Evolutionary conservation across 2,888 invertebrate species (phyloP).

Genomic region (Lottia gigantea): DNA sequence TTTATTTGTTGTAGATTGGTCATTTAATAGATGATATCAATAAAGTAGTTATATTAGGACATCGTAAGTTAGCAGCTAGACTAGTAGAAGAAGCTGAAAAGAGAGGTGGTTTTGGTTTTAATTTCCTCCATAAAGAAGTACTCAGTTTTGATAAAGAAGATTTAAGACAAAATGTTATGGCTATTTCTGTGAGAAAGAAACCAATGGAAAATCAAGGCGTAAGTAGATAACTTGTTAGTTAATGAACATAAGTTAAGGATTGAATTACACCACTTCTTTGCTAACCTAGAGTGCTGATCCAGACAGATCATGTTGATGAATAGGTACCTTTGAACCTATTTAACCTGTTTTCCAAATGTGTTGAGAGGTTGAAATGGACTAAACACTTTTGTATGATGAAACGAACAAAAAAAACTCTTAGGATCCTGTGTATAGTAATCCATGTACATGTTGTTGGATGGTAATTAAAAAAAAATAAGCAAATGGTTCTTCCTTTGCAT

Average conservation of each 20-base stretch:
- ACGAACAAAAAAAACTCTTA: too few species aligned
- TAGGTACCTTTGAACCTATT: too few species aligned
- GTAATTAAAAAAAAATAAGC: too few species aligned
- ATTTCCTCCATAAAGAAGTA: conserved; percentile 67
- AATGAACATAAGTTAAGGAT: not conserved
- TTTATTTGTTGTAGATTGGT: conserved; percentile 36
- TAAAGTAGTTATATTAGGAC: conserved; percentile 67
- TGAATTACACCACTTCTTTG: too few species aligned
- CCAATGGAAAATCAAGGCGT: conserved; percentile 60
- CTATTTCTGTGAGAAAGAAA: conserved; percentile 68
- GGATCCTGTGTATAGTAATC: too few species aligned
- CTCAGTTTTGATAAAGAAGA: conserved; percentile 65
- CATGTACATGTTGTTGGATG: too few species aligned
- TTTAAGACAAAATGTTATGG: conserved; percentile 50
- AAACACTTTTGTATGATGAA: too few species aligned
- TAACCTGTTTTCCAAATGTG: too few species aligned
- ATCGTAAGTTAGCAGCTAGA: conserved; percentile 67
- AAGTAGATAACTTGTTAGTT: conserved; percentile 21
- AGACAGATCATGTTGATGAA: too few species aligned
- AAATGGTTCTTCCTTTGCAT: too few species aligned
- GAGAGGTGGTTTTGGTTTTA: conserved; percentile 64
- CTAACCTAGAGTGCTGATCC: too few species aligned
- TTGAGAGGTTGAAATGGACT: too few species aligned
- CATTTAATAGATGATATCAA: conserved; percentile 47
- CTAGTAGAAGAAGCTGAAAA: conserved; percentile 64